Percentiles rank a stretch among this genome's conserved stretches.
Evolutionary conservation across 2,797 vertebrate species (phyloP).

Genomic region (Phrynocephalus forsythii): DNA sequence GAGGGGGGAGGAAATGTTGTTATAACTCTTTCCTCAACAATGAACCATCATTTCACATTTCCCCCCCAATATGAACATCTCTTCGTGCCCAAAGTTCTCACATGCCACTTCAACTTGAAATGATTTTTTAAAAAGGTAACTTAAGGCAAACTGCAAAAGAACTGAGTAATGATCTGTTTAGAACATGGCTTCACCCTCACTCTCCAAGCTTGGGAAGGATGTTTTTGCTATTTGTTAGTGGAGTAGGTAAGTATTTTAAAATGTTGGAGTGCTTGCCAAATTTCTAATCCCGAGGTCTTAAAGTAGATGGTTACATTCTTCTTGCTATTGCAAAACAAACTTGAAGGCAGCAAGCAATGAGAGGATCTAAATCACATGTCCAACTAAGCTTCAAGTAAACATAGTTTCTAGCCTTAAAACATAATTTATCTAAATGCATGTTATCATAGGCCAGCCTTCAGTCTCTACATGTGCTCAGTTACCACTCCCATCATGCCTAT

Average conservation of each 20-base stretch:
- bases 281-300: conserved; percentile 38
- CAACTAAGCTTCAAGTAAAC: background rate
- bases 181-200: background rate
- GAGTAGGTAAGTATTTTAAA: background rate
- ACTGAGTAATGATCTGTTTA: background rate
- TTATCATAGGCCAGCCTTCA: background rate
- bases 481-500: background rate
- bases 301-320: conserved; percentile 10
- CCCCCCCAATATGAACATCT: background rate
- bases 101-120: conserved; percentile 1
- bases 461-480: background rate
- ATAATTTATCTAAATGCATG: background rate
- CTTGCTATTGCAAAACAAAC: background rate
- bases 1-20: background rate
- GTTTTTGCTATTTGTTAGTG: background rate
- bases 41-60: background rate
- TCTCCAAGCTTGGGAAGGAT: background rate
- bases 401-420: background rate
- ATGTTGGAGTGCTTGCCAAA: background rate
- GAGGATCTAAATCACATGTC: background rate
- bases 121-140: background rate
- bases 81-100: background rate
- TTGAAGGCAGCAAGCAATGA: background rate
- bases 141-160: background rate
- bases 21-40: no score